Evolutionary conservation across 1,140 invertebrate species (phyloP).

Genomic region (Drosophila sp.): DNA sequence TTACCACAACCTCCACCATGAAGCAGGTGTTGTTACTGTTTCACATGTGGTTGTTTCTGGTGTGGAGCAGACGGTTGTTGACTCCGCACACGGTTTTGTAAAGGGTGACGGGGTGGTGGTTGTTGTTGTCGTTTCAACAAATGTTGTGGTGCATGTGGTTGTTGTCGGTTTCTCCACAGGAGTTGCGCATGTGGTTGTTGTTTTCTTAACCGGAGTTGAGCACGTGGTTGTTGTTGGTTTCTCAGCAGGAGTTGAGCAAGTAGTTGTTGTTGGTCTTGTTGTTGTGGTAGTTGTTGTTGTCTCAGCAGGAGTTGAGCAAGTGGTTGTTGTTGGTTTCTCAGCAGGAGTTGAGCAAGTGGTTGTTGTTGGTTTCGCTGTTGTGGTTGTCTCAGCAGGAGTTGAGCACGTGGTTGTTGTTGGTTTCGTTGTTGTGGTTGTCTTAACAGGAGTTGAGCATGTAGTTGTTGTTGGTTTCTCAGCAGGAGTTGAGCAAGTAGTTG

Average conservation of each 20-base stretch:
- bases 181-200: constrained; percentile 2
- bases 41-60: background rate
- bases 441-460: background rate
- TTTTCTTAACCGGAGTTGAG: background rate
- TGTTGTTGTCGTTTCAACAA: background rate
- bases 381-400: background rate
- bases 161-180: background rate
- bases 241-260: background rate
- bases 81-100: background rate
- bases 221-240: background rate
- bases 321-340: background rate
- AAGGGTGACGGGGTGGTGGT: background rate
- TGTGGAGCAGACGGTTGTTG: background rate
- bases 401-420: constrained; percentile 1
- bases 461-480: constrained; percentile 4
- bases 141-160: background rate
- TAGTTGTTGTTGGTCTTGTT: background rate
- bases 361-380: constrained; percentile 1
- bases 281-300: constrained; percentile 2
- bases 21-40: background rate
- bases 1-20: constrained; percentile 19
- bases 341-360: background rate
- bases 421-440: background rate
- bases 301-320: background rate
- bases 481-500: background rate